Conservation (phyloP, 2,113 vertebrate genomes). For the Anolis sagrei region DNA sequence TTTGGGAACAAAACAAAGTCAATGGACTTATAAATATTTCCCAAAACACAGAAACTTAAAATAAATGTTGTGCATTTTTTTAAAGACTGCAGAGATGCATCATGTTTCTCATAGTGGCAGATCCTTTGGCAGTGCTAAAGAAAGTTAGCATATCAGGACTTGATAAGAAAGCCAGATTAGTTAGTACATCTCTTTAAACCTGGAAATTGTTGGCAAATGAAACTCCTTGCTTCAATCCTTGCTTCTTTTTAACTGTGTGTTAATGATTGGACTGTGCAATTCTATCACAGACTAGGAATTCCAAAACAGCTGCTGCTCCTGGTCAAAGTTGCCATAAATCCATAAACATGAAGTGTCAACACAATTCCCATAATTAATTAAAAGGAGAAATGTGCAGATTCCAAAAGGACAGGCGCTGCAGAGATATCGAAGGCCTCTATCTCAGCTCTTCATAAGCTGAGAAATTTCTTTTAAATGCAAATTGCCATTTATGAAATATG, state of each 20-base stretch:
- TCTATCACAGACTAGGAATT: background rate
- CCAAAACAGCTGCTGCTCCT: slow-evolving; percentile 2
- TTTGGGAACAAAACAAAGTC: background rate
- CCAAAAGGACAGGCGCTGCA: background rate
- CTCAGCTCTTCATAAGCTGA: slow-evolving; percentile 18
- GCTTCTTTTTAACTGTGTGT: background rate
- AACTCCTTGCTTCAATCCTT: background rate
- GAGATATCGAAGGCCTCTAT: background rate
- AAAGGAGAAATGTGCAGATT: background rate
- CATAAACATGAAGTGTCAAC: background rate
- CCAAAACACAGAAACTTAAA: background rate
- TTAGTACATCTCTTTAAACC: background rate
- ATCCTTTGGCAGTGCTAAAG: background rate
- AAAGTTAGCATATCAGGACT: background rate
- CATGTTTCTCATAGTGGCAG: background rate
- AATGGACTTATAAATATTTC: background rate
- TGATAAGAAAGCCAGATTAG: background rate
- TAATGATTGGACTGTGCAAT: background rate
- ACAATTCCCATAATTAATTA: slow-evolving; percentile 17
- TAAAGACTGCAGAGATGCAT: background rate
- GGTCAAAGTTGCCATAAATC: background rate
- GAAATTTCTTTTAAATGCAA: slow-evolving; percentile 36
- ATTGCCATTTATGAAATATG: slow-evolving; percentile 40
- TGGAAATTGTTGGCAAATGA: slow-evolving; percentile 1
- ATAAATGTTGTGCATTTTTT: background rate